Conservation (phyloP, 1,140 invertebrate species). For the Cheumatopsyche charites region DNA sequence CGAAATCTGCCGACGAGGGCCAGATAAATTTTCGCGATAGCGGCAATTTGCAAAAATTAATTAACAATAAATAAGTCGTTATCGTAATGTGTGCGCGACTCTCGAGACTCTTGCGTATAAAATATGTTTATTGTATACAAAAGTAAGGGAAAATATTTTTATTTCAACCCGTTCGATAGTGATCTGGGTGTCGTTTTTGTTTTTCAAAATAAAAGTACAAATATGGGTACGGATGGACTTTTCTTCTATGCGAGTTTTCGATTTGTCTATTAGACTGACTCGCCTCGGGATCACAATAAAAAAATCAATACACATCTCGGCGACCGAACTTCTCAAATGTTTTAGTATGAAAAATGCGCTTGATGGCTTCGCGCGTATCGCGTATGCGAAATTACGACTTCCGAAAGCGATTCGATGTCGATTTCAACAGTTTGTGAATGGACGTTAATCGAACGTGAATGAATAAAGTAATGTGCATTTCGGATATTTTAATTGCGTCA, state of each 20-base stretch:
- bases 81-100: not conserved
- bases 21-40: not conserved
- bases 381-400: not conserved
- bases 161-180: slow-evolving; percentile 9
- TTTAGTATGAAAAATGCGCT: not conserved
- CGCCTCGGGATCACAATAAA: slow-evolving; percentile 21
- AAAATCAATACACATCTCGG: slow-evolving; percentile 17
- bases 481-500: too few relatives aligned
- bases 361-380: not conserved
- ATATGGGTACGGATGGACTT: slow-evolving; percentile 14
- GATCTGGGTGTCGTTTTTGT: not conserved
- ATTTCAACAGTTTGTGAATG: slow-evolving; percentile 2
- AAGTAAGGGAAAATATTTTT: slow-evolving; percentile 5
- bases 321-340: too few relatives aligned
- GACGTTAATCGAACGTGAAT: not conserved
- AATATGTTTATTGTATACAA: not conserved
- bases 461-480: not conserved
- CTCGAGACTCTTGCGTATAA: not conserved
- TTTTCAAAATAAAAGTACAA: slow-evolving; percentile 14
- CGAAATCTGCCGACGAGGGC: not conserved
- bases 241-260: slow-evolving; percentile 15
- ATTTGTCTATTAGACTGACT: slow-evolving; percentile 23
- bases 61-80: slow-evolving; percentile 19
- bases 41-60: slow-evolving; percentile 22
- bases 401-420: not conserved